Evolutionary conservation across 2,113 vertebrate species (phyloP), one percentile per base, ranked within the genome.

Genomic region (Hiodon tergisus): DNA sequence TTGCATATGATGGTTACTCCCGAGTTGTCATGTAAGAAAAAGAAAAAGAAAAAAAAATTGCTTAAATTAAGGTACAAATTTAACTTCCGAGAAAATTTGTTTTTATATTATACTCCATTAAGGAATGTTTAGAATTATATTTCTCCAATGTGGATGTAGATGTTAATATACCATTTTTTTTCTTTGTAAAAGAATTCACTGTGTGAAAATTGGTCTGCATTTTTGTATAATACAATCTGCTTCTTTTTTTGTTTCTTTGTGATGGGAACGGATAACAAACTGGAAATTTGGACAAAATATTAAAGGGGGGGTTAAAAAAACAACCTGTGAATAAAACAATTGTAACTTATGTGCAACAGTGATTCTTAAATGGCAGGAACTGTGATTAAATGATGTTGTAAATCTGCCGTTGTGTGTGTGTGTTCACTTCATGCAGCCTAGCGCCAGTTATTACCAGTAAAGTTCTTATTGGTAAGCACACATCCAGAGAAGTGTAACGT

Each of bases 131-230:
- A 91, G 89, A 91, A 91, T 89, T 89, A 92, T 92, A 89, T 93
- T 92, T 91, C 90, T 93, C 90, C 91, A 89, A 93, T 92, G 89
- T 93, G 91, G 91, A 93, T 93, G 91, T 92, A 93, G 91, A 88
- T 88, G 89, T 92, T 91, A 74, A 66, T 48, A 90, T 86, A 85
- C 89, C 89, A 91, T 91, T 91, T 91, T 91, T 91, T 92, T 91
- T 91, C 90, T 92, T 92, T 92, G 90, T 92, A 92, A 93, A 90
- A 91, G 87, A 91, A 93, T 93, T 93, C 91, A 93, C 91, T 93
- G 91, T 93, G 91, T 93, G 91, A 93, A 93, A 92, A 93, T 93
- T 92, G 90, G 90, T 93, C 91, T 92, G 91, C 91, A 91, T 91
- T 91, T 93, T 93, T 93, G 91, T 92, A 93, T 91, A 92, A 91